These are phyloP conservation scores for Uloborus diversus DNA, from an alignment of 1,140 invertebrate genomes.

Conservation along the genomic window DNA sequence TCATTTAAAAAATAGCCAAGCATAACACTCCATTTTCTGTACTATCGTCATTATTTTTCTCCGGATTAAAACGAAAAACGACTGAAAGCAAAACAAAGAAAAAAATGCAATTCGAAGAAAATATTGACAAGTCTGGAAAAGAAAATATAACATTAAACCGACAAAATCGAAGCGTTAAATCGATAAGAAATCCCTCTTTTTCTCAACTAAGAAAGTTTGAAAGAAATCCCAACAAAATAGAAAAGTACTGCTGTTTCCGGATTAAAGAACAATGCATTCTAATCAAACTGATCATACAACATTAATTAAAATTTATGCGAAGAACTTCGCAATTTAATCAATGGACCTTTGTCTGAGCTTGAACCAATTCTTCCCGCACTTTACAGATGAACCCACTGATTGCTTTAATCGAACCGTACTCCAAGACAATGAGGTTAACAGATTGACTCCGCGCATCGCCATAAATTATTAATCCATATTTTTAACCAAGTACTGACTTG, in stretches of 20 bases:
- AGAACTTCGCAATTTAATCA: conserved; percentile 9
- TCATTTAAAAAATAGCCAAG: no score
- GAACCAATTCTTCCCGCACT: background rate
- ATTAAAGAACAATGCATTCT: conserved; percentile 9
- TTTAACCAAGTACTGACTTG: background rate
- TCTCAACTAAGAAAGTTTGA: background rate
- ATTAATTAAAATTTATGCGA: conserved; percentile 28
- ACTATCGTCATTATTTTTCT: no score
- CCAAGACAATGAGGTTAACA: background rate
- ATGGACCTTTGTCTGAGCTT: background rate
- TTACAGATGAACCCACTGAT: background rate
- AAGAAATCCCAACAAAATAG: background rate
- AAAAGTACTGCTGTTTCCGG: background rate
- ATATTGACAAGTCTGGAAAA: no score
- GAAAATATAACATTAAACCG: background rate
- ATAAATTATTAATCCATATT: conserved; percentile 8
- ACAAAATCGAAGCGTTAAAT: no score
- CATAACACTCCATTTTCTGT: no score
- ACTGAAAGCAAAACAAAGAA: no score
- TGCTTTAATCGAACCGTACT: background rate
- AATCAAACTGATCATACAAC: conserved; percentile 22
- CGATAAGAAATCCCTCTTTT: conserved; percentile 26
- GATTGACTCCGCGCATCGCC: background rate
- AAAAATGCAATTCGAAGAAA: no score
- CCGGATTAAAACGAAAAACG: no score